Base-by-base conservation (phyloP, 2,113 vertebrate genomes). In the Eulacestoma nigropectus region DNA sequence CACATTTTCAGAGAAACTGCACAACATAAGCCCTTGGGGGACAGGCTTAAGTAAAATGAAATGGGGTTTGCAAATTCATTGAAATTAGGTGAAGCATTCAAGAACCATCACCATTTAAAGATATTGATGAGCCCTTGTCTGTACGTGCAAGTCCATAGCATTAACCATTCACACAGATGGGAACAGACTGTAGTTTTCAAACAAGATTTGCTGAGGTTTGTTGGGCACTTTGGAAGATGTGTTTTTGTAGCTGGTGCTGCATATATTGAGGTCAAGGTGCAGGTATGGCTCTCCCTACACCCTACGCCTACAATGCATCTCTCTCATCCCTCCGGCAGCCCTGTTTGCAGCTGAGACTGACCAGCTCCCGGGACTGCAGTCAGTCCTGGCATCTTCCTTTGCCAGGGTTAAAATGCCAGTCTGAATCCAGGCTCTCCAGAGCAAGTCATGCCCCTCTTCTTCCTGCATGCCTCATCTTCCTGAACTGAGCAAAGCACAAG, bases 61-160 rank as follows among this genome's bases (percentile, higher is more conserved):
- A 91, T 88, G 83, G 44, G 47, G 56, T 94, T 95, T 97, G 92
- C 78, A 96, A 90, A 85, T 96, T 96, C 95, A 90, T 57, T 96
- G 85, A 96, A 95, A 97, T 96, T 83, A 96, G 82, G 59, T 62
- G 49, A 86, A 86, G 39, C 75, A 91, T 93, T 96, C 1, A 0
- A 91, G 87, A 93, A 33, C 70, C 75, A 94, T 93, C 89, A 39
- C 75, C 59, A 74, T 83, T 96, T 90, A 94, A 83, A 88, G 59
- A 83, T 92, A 93, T 70, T 95, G 90, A 94, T 94, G 91, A 90
- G 42, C 33, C 78, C 59, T 30, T 67, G 78, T 77, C 82, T 77
- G 55, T 50, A 41, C 12, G 2, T 70, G 75, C 75, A 77, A 91
- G 87, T 63, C 93, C 39, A 30, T 3, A 55, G 27, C 47, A 77